Conservation (phyloP, 1,140 invertebrate species). For the Atopsyche davidsoni region DNA sequence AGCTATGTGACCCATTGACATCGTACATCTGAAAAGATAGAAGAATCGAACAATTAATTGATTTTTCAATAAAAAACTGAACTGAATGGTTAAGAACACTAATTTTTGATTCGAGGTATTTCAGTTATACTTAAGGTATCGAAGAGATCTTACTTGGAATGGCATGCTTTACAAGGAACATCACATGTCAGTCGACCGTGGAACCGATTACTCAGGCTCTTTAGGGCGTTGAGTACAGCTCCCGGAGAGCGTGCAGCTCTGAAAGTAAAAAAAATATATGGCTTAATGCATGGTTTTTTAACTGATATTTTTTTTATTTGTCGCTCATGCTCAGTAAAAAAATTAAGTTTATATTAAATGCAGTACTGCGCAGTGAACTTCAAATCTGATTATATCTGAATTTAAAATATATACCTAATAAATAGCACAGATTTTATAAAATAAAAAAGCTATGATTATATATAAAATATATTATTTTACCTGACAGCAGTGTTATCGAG, state of each 20-base stretch:
- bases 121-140: too few relatives aligned
- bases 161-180: conserved; percentile 20
- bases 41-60: too few relatives aligned
- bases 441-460: too few relatives aligned
- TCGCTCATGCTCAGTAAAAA: too few relatives aligned
- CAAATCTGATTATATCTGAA: too few relatives aligned
- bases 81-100: too few relatives aligned
- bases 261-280: conserved; percentile 6
- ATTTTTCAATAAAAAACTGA: too few relatives aligned
- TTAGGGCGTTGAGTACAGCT: conserved; percentile 16
- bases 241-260: conserved; percentile 20
- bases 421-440: not conserved
- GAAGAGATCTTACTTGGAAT: conserved; percentile 11
- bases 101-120: too few relatives aligned
- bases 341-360: too few relatives aligned
- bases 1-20: conserved; percentile 72
- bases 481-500: conserved; percentile 22
- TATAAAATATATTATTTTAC: conserved; percentile 10
- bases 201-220: conserved; percentile 14
- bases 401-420: too few relatives aligned
- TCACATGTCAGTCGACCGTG: conserved; percentile 22
- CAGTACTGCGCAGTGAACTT: too few relatives aligned
- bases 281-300: not conserved
- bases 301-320: not conserved
- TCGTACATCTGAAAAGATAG: conserved; percentile 57